Evolutionary conservation across 2,888 invertebrate species (phyloP), one percentile per base, ranked within the genome.

Genomic region (Siphlonurus alternatus): DNA sequence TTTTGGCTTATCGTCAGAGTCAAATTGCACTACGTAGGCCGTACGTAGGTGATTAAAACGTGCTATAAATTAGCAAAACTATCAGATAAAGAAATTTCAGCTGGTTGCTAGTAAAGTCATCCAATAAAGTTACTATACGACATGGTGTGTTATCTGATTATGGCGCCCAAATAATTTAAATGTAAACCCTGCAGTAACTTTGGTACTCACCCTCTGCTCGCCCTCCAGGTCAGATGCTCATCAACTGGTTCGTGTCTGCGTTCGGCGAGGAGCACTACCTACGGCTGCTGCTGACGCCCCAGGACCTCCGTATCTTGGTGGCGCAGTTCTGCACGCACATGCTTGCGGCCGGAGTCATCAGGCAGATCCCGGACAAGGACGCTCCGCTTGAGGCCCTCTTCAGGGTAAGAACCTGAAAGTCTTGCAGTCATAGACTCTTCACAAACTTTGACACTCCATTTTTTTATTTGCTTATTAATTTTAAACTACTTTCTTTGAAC

Each of bases 221-320:
- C n/a, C n/a, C 80, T 81, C 23, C 79, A 95, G 94, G 94, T 76
- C 88, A 93, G 78, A 92, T 93, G 88, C 81, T 95, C 72, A 81
- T 93, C 70, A 91, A 92, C 76, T 93, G 93, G 92, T 84, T 93
- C 71, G 79, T 88, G 69, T 88, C 90, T 62, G 87, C 89, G 54
- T 82, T 87, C 69, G 81, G 83, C 67, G 89, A 88, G 69, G 84
- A 83, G 67, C 84, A 81, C 70, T 83, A 85, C 71, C 75, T 86
- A 60, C 81, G 82, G 69, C 78, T 80, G 67, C 75, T 83, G 65
- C 75, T 87, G 67, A 82, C 82, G 69, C 78, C 81, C 68, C 85
- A 85, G 73, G 93, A 93, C 72, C 78, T 91, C 69, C 86, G 83
- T 74, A 81, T 83, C 71, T 77, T 95, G 71, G 87, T 86, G 3